Conservation (phyloP, 2,797 vertebrate species). For the Amazona ochrocephala region DNA sequence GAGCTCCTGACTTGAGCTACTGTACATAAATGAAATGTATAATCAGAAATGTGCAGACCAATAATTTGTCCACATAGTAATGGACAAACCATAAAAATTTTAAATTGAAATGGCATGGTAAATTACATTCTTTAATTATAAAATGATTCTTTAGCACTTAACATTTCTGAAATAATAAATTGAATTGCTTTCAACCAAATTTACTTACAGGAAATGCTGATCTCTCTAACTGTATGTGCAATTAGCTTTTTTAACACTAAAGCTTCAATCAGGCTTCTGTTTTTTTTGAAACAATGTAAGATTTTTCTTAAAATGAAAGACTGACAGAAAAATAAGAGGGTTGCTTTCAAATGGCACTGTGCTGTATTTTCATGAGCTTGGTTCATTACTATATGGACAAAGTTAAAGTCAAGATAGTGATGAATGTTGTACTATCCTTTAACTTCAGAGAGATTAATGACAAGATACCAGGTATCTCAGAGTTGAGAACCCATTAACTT, state of each 20-base stretch:
- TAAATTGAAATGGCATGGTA: background rate
- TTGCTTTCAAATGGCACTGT: slow-evolving; percentile 19
- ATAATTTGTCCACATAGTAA: background rate
- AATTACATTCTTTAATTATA: background rate
- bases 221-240: background rate
- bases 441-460: slow-evolving; percentile 93
- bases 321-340: background rate
- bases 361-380: slow-evolving; percentile 61
- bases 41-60: background rate
- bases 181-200: background rate
- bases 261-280: background rate
- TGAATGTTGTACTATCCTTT: slow-evolving; percentile 79
- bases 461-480: slow-evolving; percentile 75
- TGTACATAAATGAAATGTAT: background rate
- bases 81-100: background rate
- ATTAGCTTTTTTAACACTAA: background rate
- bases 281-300: background rate
- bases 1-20: background rate
- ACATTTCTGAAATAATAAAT: background rate
- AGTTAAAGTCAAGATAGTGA: slow-evolving; percentile 69
- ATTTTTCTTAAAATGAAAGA: background rate
- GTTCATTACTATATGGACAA: slow-evolving; percentile 63
- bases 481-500: slow-evolving; percentile 80
- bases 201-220: background rate
- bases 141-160: background rate